Conservation (phyloP, 2,113 vertebrate species). For the Sterna hirundo region DNA sequence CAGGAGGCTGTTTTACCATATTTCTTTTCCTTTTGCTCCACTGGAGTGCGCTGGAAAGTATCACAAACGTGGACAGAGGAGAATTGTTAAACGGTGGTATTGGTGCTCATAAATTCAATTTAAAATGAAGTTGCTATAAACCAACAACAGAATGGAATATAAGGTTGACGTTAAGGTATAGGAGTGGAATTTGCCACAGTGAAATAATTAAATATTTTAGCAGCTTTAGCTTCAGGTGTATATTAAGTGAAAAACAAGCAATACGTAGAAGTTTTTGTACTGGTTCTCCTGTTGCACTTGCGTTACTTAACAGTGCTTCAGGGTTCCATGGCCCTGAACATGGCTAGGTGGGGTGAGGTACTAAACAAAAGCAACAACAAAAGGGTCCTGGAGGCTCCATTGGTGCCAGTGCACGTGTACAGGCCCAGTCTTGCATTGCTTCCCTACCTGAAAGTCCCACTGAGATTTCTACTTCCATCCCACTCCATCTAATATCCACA, state of each 20-base stretch:
- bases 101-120: background rate
- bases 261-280: background rate
- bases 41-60: background rate
- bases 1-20: background rate
- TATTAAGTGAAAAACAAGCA: background rate
- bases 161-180: background rate
- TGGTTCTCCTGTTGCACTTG: background rate
- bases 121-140: background rate
- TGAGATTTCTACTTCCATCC: background rate
- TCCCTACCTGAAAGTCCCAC: background rate
- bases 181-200: background rate
- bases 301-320: background rate
- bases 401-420: background rate
- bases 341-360: background rate
- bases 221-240: background rate
- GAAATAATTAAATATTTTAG: background rate
- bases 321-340: background rate
- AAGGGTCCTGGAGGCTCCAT: background rate
- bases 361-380: background rate
- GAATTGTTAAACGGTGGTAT: background rate
- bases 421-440: background rate
- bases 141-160: background rate
- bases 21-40: background rate
- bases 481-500: background rate
- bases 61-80: background rate